Conservation (phyloP, 2,888 invertebrate species). For the Aporophyla lueneburgensis region DNA sequence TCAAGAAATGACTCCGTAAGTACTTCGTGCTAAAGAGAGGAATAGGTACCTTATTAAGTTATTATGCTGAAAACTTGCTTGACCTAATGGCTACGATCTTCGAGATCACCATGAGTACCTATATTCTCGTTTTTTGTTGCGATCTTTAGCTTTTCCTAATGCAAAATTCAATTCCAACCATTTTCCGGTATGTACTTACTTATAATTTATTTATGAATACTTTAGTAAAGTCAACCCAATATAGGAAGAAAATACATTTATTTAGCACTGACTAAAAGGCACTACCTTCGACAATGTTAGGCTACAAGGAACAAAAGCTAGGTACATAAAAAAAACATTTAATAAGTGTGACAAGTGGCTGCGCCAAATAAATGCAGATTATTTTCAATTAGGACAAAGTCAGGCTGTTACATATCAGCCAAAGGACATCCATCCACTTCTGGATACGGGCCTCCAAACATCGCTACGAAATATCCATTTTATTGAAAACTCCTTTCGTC, state of each 20-base stretch:
- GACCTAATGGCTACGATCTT: not conserved
- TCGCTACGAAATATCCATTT: not conserved
- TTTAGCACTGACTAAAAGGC: no score
- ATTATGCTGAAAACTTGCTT: not conserved
- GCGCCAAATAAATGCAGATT: no score
- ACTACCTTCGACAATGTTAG: no score
- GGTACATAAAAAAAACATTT: no score
- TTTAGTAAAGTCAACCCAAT: not conserved
- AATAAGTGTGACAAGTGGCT: no score
- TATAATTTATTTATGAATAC: not conserved
- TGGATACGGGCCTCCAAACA: not conserved
- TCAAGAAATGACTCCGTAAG: conserved; percentile 89
- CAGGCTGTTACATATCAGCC: no score
- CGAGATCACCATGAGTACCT: not conserved
- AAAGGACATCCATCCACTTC: not conserved
- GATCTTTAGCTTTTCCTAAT: not conserved
- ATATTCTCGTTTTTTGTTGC: no score
- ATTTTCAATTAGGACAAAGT: not conserved
- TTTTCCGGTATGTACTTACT: not conserved
- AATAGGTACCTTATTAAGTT: not conserved
- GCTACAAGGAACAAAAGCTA: no score
- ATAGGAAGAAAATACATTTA: no score
- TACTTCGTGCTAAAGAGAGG: conserved; percentile 38
- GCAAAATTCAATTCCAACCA: no score
- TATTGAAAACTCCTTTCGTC: not conserved